These are phyloP conservation scores for Cottus gobio DNA, from an alignment of 2,113 vertebrate genomes.

Conservation along the genomic window DNA sequence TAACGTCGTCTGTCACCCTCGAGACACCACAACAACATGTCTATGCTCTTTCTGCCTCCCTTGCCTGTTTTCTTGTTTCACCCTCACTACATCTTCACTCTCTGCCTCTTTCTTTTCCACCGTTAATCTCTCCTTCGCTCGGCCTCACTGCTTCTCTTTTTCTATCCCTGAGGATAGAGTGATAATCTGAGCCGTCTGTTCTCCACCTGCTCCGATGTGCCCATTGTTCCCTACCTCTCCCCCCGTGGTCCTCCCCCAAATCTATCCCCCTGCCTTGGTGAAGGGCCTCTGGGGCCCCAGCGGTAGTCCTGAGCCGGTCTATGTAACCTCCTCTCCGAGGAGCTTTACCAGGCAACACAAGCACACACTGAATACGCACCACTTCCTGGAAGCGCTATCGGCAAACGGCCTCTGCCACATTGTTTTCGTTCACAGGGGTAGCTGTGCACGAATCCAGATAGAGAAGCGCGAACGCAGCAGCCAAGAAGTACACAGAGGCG, in stretches of 20 bases:
- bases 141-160: conserved; percentile 33
- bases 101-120: conserved; percentile 36
- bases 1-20: conserved; percentile 52
- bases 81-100: conserved; percentile 53
- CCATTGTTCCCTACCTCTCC: conserved; percentile 59
- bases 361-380: conserved; percentile 34
- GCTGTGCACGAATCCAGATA: conserved; percentile 33
- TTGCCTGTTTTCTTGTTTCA: conserved; percentile 30
- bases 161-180: conserved; percentile 70
- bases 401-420: conserved; percentile 25
- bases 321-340: conserved; percentile 64
- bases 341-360: conserved; percentile 62
- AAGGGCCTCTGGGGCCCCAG: conserved; percentile 63
- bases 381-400: conserved; percentile 53
- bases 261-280: conserved; percentile 38
- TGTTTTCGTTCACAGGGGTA: conserved; percentile 30
- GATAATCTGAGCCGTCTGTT: conserved; percentile 80
- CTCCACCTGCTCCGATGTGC: conserved; percentile 75
- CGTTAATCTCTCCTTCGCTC: conserved; percentile 61
- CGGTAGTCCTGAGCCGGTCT: conserved; percentile 58
- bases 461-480: conserved; percentile 15
- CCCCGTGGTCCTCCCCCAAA: conserved; percentile 43
- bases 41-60: conserved; percentile 69
- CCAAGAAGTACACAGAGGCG: conserved; percentile 2
- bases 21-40: conserved; percentile 75